Evolutionary conservation across 2,797 vertebrate species (phyloP).

Genomic region (Spheniscus humboldti): DNA sequence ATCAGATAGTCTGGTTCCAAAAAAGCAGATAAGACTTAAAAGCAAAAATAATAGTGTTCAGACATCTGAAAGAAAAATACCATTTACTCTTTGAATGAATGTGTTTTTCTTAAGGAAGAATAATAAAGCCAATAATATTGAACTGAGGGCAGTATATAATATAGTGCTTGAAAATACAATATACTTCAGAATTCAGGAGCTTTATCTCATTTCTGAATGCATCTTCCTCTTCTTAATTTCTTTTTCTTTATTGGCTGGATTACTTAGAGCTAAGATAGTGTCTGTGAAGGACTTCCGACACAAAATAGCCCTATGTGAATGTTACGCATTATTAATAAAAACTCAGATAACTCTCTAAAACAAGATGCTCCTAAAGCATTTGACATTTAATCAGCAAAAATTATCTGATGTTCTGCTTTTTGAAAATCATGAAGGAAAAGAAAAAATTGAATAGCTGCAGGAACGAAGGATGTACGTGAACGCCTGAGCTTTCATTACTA

Average conservation of each 20-base stretch:
- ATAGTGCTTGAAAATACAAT: not conserved
- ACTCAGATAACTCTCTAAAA: not conserved
- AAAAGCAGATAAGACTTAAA: not conserved
- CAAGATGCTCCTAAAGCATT: conserved; percentile 1
- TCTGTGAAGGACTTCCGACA: not conserved
- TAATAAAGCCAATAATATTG: not conserved
- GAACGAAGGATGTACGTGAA: not conserved
- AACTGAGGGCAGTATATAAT: not conserved
- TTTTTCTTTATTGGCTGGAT: not conserved
- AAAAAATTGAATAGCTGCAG: not conserved
- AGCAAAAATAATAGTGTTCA: not conserved
- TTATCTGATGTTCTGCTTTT: not conserved
- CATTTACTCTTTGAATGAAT: not conserved
- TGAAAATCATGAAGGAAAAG: not conserved
- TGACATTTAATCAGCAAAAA: conserved; percentile 17
- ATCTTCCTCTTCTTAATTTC: not conserved
- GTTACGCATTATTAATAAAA: conserved; percentile 10
- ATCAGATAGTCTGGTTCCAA: not conserved
- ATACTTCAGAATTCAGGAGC: not conserved
- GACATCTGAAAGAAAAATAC: not conserved
- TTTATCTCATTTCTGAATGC: not conserved
- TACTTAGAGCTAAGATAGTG: not conserved
- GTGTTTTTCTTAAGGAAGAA: not conserved
- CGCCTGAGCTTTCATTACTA: not conserved
- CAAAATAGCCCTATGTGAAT: not conserved